Percentiles rank a stretch among this genome's conserved stretches.
phyloP scores from a whole-genome alignment of 2,113 vertebrate genomes.

The Caracal caracal region DNA sequence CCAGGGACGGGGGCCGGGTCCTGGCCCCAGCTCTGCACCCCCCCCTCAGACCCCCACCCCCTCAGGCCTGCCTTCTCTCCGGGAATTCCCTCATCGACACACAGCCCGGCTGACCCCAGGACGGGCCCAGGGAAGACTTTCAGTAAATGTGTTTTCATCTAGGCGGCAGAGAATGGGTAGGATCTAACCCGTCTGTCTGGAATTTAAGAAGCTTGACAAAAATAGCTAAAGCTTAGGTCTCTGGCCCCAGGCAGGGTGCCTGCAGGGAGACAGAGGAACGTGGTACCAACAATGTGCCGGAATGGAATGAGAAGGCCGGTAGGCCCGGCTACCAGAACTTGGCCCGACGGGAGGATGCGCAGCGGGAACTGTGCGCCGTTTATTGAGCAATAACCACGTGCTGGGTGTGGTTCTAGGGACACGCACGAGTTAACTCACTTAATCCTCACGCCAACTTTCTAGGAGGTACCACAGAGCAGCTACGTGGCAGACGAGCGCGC shows the following conservation, averaged over 20 bases:
- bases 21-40: background rate
- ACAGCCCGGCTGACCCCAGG: background rate
- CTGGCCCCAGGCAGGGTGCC: background rate
- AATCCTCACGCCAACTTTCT: background rate
- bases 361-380: background rate
- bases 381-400: background rate
- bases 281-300: background rate
- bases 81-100: background rate
- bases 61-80: background rate
- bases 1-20: background rate
- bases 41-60: no score
- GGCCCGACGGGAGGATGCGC: background rate
- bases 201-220: constrained; percentile 22
- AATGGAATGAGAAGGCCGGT: background rate
- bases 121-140: background rate
- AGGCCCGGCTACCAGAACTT: background rate
- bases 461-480: background rate
- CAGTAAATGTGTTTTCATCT: background rate
- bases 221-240: background rate
- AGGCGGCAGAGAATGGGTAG: background rate
- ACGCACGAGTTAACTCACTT: background rate
- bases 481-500: background rate
- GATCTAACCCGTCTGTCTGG: background rate
- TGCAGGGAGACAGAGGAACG: background rate
- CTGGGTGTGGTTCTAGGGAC: background rate